A percentile compares a stretch with the other conserved stretches of the same genome.
Evolutionary conservation across 2,113 vertebrate genomes (phyloP).

Genomic region (Anolis carolinensis): DNA sequence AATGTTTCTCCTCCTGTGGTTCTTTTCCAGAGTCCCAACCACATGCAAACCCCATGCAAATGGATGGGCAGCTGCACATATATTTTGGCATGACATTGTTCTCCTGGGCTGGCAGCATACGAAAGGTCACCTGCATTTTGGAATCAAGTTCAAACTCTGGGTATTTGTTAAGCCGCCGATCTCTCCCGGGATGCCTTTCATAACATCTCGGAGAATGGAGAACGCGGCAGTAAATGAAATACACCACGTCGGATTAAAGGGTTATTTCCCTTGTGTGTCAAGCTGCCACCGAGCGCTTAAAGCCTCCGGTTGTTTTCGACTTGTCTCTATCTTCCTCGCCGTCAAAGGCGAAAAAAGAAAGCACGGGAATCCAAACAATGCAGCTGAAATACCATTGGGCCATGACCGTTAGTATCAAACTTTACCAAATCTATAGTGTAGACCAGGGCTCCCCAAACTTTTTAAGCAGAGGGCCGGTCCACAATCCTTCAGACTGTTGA

Average conservation of each 20-base stretch:
- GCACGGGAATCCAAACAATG: conserved; percentile 12
- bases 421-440: too few relatives aligned
- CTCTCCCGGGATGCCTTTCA: conserved; percentile 86
- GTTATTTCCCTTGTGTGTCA: conserved; percentile 91
- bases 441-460: too few relatives aligned
- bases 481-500: too few relatives aligned
- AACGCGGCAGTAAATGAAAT: conserved; percentile 91
- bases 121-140: conserved; percentile 73
- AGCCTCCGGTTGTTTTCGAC: conserved; percentile 68
- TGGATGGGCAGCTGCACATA: conserved; percentile 66
- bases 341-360: background rate
- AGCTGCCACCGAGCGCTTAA: conserved; percentile 72
- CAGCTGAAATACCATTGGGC: too few relatives aligned
- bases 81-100: conserved; percentile 74
- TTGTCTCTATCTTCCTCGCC: conserved; percentile 67
- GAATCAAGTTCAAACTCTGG: conserved; percentile 78
- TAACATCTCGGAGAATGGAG: conserved; percentile 85
- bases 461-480: too few relatives aligned
- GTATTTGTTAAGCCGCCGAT: conserved; percentile 79
- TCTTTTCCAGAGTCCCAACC: conserved; percentile 11
- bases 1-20: background rate
- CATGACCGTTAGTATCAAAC: too few relatives aligned
- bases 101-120: conserved; percentile 64
- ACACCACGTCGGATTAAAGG: conserved; percentile 90
- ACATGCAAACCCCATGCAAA: conserved; percentile 31